phyloP scores from a whole-genome alignment of 2,797 vertebrate species.

The Fratercula arctica region DNA sequence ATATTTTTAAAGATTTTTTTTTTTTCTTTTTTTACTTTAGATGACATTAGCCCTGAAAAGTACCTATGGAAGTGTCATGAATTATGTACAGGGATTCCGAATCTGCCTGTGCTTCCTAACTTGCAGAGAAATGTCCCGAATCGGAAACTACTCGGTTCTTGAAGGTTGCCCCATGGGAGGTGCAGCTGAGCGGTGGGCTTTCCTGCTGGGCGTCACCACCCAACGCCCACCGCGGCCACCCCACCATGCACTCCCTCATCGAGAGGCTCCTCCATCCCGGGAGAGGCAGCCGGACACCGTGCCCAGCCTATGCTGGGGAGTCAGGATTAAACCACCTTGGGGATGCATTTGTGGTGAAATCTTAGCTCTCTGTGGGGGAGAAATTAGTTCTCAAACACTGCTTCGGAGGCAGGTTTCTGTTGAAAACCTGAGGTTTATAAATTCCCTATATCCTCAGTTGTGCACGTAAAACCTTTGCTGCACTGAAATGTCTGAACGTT shows the following conservation, averaged over 20 bases:
- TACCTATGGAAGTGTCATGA: background rate
- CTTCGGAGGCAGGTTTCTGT: background rate
- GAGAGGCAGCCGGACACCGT: rapidly evolving
- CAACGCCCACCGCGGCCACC: background rate
- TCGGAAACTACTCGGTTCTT: background rate
- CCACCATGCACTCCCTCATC: too few relatives aligned
- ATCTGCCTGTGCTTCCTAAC: background rate
- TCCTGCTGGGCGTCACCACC: background rate
- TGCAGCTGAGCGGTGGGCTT: background rate
- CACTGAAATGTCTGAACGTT: background rate
- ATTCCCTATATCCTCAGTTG: background rate
- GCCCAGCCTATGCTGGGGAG: background rate
- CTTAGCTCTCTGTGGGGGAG: background rate
- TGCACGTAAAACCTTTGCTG: background rate
- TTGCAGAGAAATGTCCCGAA: background rate
- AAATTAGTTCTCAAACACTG: background rate
- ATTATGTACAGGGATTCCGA: background rate
- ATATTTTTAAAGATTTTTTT: background rate
- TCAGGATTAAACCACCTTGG: background rate
- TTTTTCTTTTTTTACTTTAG: background rate
- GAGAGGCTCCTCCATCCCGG: background rate
- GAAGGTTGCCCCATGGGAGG: background rate
- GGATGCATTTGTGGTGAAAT: background rate
- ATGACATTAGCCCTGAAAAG: background rate
- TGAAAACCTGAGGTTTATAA: background rate